Percentiles rank a stretch among this genome's conserved stretches.
phyloP scores from a whole-genome alignment of 2,888 invertebrate genomes.

The Macrophya annulata region DNA sequence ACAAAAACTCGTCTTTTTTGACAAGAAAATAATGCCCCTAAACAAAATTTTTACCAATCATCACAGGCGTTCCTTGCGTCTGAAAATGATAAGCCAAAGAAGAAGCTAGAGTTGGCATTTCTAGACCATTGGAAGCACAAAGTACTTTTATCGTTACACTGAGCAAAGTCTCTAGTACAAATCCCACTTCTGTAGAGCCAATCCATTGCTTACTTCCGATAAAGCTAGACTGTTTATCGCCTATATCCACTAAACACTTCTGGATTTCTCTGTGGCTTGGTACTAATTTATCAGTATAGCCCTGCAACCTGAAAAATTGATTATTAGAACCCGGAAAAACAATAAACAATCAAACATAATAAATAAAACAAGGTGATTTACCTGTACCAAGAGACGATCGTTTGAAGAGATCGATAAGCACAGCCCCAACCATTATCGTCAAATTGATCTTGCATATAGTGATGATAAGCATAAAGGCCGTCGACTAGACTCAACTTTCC shows the following conservation, averaged over 20 bases:
- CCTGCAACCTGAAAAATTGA: constrained; percentile 84
- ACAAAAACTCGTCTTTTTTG: background rate
- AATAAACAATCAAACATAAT: background rate
- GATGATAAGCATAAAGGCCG: constrained; percentile 96
- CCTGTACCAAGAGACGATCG: constrained; percentile 97
- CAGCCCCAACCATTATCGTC: constrained; percentile 99
- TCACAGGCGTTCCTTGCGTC: constrained; percentile 96
- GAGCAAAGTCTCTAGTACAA: constrained; percentile 91
- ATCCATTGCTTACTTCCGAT: constrained; percentile 98
- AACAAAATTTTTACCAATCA: constrained; percentile 91
- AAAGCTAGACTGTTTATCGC: constrained; percentile 94
- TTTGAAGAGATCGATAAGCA: constrained; percentile 98
- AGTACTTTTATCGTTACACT: constrained; percentile 91
- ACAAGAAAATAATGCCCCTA: background rate
- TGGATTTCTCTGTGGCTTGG: constrained; percentile 95
- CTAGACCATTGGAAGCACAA: constrained; percentile 92
- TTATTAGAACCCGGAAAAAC: constrained; percentile 78
- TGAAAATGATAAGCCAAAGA: constrained; percentile 95
- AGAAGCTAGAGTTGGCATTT: constrained; percentile 89
- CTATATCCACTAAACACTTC: constrained; percentile 95
- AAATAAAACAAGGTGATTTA: constrained; percentile 66
- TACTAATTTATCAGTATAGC: constrained; percentile 88
- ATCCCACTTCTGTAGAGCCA: constrained; percentile 98
- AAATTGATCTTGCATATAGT: constrained; percentile 97
- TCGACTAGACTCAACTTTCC: constrained; percentile 84